These are phyloP conservation scores for Ferdinandea cuprea DNA, from an alignment of 2,888 invertebrate genomes.

Conservation along the genomic window DNA sequence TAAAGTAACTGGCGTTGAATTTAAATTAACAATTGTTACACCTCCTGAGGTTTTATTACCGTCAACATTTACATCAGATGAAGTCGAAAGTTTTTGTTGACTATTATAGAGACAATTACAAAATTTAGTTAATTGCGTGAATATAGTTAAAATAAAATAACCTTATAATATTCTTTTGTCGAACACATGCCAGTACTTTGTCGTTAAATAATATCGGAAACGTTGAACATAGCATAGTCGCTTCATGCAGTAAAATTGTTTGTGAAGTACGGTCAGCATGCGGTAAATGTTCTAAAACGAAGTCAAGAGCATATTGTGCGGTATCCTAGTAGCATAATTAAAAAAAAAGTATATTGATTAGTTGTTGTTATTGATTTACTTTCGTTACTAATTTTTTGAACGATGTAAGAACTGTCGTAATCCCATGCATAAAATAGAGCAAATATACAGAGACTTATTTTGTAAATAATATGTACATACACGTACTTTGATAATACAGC, in stretches of 20 bases:
- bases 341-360: conserved; percentile 10
- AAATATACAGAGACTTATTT: too few relatives aligned
- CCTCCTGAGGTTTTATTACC: conserved; percentile 89
- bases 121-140: not conserved
- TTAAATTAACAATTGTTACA: conserved; percentile 91
- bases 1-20: conserved; percentile 82
- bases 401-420: too few relatives aligned
- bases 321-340: conserved; percentile 85
- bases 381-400: not conserved
- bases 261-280: conserved; percentile 89
- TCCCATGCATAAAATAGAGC: too few relatives aligned
- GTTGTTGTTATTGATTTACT: not conserved
- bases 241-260: conserved; percentile 90
- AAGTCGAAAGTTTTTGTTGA: conserved; percentile 79
- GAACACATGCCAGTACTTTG: conserved; percentile 89
- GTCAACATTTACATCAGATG: conserved; percentile 81
- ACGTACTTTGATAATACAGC: too few relatives aligned
- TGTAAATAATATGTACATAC: too few relatives aligned
- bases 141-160: conserved; percentile 54
- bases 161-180: conserved; percentile 86
- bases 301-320: conserved; percentile 92
- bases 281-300: conserved; percentile 90
- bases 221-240: conserved; percentile 90
- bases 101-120: conserved; percentile 71
- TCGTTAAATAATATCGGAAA: conserved; percentile 92